Conservation (phyloP, 2,888 invertebrate genomes). For the Leucoptera coffeella region DNA sequence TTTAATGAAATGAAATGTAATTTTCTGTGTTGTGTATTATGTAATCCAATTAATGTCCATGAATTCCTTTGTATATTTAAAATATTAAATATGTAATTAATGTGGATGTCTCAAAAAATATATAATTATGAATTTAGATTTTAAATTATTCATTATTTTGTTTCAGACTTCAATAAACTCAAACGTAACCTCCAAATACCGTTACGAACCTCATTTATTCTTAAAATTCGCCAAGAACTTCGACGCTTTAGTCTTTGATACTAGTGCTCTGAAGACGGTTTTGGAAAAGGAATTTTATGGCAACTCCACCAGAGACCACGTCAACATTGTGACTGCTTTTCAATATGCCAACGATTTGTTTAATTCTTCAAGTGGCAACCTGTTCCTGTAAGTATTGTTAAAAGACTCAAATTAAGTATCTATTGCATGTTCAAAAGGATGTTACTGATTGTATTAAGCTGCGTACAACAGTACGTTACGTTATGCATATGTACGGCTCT, state of each 20-base stretch:
- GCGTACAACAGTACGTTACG: too few relatives aligned
- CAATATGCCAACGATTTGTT: slow-evolving; percentile 15
- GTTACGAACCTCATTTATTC: slow-evolving; percentile 22
- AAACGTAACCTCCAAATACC: slow-evolving; percentile 16
- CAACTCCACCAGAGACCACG: slow-evolving; percentile 5
- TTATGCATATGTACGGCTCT: too few relatives aligned
- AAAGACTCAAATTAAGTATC: too few relatives aligned
- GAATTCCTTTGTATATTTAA: too few relatives aligned
- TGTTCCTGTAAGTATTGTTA: slow-evolving; percentile 14
- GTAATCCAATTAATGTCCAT: too few relatives aligned
- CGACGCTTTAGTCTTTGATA: slow-evolving; percentile 18
- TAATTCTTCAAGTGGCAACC: slow-evolving; percentile 12
- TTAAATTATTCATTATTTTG: slow-evolving; percentile 2
- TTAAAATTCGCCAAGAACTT: slow-evolving; percentile 29
- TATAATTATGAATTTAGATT: background rate
- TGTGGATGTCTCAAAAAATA: too few relatives aligned
- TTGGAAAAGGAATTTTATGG: slow-evolving; percentile 13
- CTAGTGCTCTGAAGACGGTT: slow-evolving; percentile 13
- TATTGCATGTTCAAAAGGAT: background rate
- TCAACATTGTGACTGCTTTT: slow-evolving; percentile 15
- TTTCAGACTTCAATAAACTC: slow-evolving; percentile 4
- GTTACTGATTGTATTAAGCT: too few relatives aligned
- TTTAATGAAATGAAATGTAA: too few relatives aligned
- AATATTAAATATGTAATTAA: too few relatives aligned
- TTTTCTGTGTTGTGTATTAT: too few relatives aligned